Base-by-base conservation (phyloP, 2,113 vertebrate genomes). In the Sinocyclocheilus grahami region DNA sequence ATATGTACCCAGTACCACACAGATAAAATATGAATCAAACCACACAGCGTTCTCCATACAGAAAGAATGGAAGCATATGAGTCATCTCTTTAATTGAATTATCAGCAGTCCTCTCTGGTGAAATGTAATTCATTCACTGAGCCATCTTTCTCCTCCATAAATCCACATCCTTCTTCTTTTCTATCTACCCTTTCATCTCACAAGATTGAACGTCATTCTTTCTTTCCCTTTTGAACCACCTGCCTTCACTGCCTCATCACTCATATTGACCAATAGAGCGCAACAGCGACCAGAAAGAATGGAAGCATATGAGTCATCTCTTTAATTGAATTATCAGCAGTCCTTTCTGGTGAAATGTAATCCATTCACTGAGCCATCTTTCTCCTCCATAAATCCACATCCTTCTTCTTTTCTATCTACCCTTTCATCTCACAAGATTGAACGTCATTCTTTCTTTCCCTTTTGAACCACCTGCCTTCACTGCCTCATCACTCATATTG, bases 21-120 rank as follows among this genome's bases (percentile, higher is more conserved):
- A 48, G 6, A 42, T 39, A 27, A 14, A 30, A 65, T 65, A 48
- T 4, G 0, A 80, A 80, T 20, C 46, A 27, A 46, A 46, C 22
- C 58, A 63, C 60, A 48, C 60, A 18, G 14, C 16, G 2, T 37
- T 79, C 55, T 51, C 69, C 67, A 69, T 42, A 83, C 16, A 77
- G 67, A 86, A 9, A 81, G 48, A 65, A 85, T 60, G 60, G 39
- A 42, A 11, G 42, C 13, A 89, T 82, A 89, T 93, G 93, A 93
- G 87, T 94, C 93, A 93, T 86, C 82, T 85, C 83, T 90, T 74
- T 83, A 87, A 92, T 94, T 87, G 84, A 90, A 93, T 94, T 86
- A 93, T 90, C 89, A 88, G 85, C 86, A 88, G 89, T 87, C 79
- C 90, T 90, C 90, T 91, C 77, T 12, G 83, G 63, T 84, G 58